Evolutionary conservation across 2,113 vertebrate genomes (phyloP), one percentile per base, ranked within the genome.

Genomic region (Xiphophorus maculatus): DNA sequence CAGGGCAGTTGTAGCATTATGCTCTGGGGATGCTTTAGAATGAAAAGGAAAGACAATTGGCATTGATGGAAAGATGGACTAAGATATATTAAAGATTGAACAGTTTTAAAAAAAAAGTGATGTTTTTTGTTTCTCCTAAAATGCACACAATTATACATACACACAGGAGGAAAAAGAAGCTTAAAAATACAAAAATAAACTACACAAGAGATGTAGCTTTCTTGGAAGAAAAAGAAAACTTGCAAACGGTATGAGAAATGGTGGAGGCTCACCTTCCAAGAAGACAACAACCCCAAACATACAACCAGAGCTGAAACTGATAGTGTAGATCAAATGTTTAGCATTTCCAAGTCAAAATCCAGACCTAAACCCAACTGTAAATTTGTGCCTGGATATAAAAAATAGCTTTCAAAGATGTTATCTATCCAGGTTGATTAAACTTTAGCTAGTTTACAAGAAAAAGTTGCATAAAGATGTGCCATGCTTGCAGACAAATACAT

Each of bases 101-200:
- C 74, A 87, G 81, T 90, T 91, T 77, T n/a, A n/a, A 93, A 91
- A 73, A 71, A 69, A 71, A 37, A 91, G 92, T 90, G 81, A 60
- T 76, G 63, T 86, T 79, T 42, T 42, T 42, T 76, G 28, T 73
- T 69, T 40, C 64, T 88, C 88, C 89, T 83, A 91, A 92, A 94
- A 92, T 86, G 82, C 88, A 92, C 87, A 92, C 90, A 77, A 88
- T 76, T 85, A 91, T 83, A 92, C 91, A 91, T 80, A 91, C 88
- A 90, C 84, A 88, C 76, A 86, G 69, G 77, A 79, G 80, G 83
- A 82, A 35, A 35, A 35, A 35, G 0, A 10, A 35, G 81, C 90
- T 35, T 35, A 35, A 35, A 35, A 35, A 7, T 9, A 95, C 91
- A 95, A 94, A 95, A 94, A 94, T 94, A 95, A 95, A 94, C 93